Conservation (phyloP, 2,888 invertebrate genomes). For the Dryococelus australis region DNA sequence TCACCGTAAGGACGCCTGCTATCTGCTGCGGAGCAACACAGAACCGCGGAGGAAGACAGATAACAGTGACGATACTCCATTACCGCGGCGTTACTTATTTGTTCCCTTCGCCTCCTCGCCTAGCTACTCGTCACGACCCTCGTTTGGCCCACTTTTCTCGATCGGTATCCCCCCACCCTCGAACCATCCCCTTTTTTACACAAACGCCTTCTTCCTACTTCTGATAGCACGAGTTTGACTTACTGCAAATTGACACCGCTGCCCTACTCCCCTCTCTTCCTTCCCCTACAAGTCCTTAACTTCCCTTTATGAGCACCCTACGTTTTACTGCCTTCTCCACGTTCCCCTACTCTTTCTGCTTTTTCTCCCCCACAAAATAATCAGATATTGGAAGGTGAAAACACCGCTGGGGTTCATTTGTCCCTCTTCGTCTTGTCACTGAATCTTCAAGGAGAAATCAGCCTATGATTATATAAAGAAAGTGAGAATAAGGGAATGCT, state of each 20-base stretch:
- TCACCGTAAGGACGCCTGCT: not conserved
- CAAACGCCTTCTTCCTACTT: not conserved
- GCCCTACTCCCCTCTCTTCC: not conserved
- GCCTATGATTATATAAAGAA: no score
- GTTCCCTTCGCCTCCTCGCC: not conserved
- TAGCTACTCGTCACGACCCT: not conserved
- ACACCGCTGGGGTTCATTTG: not conserved
- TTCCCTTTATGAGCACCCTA: not conserved
- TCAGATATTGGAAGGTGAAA: not conserved
- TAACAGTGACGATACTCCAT: not conserved
- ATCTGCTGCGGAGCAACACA: not conserved
- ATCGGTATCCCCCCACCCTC: not conserved
- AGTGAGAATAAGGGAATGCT: no score
- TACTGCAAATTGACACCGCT: constrained; percentile 53
- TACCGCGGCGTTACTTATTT: not conserved
- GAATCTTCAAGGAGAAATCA: no score
- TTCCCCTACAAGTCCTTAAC: not conserved
- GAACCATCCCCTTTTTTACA: no score
- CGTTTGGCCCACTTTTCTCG: not conserved
- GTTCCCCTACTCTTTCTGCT: not conserved
- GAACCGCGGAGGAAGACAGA: not conserved
- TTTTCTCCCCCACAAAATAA: not conserved
- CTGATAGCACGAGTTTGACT: constrained; percentile 46
- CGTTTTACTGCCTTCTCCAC: not conserved
- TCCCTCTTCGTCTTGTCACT: not conserved